A percentile compares a stretch with the other conserved stretches of the same genome.
Evolutionary conservation across 2,888 invertebrate genomes (phyloP).

Genomic region (Phoronis australis): DNA sequence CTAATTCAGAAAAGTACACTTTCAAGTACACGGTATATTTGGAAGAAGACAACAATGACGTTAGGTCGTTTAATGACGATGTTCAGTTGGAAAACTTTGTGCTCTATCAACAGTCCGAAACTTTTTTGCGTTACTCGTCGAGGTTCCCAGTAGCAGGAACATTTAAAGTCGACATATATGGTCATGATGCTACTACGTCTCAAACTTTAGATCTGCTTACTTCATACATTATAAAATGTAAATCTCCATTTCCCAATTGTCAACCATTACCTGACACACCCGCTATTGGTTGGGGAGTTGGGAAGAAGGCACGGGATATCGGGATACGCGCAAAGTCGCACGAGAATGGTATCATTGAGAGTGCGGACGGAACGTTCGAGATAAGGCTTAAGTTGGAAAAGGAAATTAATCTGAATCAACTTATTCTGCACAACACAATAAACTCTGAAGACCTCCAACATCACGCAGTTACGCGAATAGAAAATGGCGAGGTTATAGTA

Average conservation of each 20-base stretch:
- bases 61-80: constrained; percentile 18
- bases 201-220: constrained; percentile 15
- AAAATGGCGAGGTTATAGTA: constrained; percentile 36
- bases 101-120: constrained; percentile 35
- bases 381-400: constrained; percentile 30
- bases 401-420: constrained; percentile 9
- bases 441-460: constrained; percentile 24
- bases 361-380: constrained; percentile 33
- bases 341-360: constrained; percentile 26
- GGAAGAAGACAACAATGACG: constrained; percentile 13
- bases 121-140: constrained; percentile 28
- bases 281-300: constrained; percentile 44
- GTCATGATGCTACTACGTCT: not conserved
- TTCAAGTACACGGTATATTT: constrained; percentile 43
- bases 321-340: constrained; percentile 34
- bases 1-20: constrained; percentile 25
- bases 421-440: constrained; percentile 4
- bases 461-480: constrained; percentile 32
- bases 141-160: constrained; percentile 23
- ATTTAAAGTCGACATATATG: not conserved
- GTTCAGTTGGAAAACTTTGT: constrained; percentile 39
- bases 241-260: constrained; percentile 1
- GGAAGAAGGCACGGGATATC: constrained; percentile 27
- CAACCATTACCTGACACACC: constrained; percentile 34
- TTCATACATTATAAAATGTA: constrained; percentile 17